phyloP scores from a whole-genome alignment of 2,113 vertebrate genomes.

The Macquaria ambigua region DNA sequence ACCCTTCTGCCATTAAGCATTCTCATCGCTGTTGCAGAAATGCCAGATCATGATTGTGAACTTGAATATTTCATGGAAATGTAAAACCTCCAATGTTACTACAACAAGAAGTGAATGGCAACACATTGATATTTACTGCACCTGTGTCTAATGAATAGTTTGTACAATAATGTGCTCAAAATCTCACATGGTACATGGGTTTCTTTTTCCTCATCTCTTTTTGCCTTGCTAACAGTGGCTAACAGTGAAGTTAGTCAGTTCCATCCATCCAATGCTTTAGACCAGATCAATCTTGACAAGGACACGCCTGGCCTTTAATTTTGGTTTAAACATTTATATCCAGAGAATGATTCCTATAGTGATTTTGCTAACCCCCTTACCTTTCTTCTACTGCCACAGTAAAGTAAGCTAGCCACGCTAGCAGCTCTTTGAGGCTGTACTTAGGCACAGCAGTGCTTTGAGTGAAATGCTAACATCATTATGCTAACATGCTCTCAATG shows the following conservation, averaged over 20 bases:
- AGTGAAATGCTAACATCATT: too few species aligned
- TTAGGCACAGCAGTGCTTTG: too few species aligned
- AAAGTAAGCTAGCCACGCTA: too few species aligned
- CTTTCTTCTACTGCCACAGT: neutral
- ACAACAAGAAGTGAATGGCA: neutral
- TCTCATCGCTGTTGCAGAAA: neutral
- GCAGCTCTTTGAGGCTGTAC: too few species aligned
- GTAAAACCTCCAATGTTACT: neutral
- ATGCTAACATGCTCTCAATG: too few species aligned
- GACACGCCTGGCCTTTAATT: neutral
- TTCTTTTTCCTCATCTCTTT: neutral
- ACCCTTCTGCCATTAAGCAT: neutral
- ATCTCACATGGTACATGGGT: neutral
- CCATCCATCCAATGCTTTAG: neutral
- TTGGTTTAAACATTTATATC: neutral
- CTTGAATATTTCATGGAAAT: neutral
- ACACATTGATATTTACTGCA: neutral
- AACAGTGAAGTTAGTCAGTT: neutral
- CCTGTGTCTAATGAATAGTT: neutral
- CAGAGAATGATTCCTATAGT: neutral
- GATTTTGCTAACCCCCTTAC: neutral
- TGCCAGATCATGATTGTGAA: neutral
- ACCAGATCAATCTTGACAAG: neutral
- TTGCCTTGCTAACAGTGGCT: too few species aligned
- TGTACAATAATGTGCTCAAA: neutral